Conservation (phyloP, 2,113 vertebrate species). For the Mellivora capensis region DNA sequence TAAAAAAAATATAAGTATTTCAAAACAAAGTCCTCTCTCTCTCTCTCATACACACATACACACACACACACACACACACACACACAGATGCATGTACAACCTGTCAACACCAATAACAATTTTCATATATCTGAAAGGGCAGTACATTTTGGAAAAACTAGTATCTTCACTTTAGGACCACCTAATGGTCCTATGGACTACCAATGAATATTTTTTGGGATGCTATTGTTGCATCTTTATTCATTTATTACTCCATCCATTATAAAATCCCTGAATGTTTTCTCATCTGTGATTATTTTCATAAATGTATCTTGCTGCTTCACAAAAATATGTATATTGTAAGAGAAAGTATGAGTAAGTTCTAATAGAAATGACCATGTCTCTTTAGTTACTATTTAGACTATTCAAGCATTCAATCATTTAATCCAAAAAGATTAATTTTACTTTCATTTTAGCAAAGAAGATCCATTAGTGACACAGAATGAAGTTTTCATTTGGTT, state of each 20-base stretch:
- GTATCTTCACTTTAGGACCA: background rate
- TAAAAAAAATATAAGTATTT: background rate
- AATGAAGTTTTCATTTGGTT: conserved; percentile 78
- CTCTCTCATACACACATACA: too few species aligned
- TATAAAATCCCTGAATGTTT: background rate
- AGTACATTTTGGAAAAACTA: background rate
- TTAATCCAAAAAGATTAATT: conserved; percentile 72
- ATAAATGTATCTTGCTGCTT: background rate
- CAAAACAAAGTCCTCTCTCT: background rate
- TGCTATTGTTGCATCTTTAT: background rate
- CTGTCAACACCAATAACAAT: background rate
- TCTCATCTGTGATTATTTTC: background rate
- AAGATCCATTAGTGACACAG: conserved; percentile 76
- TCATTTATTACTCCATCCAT: background rate
- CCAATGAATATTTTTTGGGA: background rate
- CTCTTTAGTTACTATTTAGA: conserved; percentile 1
- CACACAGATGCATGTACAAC: background rate
- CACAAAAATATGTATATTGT: background rate
- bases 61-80: background rate
- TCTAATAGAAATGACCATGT: background rate
- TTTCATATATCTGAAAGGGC: background rate
- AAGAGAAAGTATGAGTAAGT: conserved; percentile 12
- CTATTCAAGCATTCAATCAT: conserved; percentile 9
- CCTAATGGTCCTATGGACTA: too few species aligned
- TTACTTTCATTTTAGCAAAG: conserved; percentile 61